Conservation (phyloP, 2,113 vertebrate genomes). For the Phylloscopus trochiloides region DNA sequence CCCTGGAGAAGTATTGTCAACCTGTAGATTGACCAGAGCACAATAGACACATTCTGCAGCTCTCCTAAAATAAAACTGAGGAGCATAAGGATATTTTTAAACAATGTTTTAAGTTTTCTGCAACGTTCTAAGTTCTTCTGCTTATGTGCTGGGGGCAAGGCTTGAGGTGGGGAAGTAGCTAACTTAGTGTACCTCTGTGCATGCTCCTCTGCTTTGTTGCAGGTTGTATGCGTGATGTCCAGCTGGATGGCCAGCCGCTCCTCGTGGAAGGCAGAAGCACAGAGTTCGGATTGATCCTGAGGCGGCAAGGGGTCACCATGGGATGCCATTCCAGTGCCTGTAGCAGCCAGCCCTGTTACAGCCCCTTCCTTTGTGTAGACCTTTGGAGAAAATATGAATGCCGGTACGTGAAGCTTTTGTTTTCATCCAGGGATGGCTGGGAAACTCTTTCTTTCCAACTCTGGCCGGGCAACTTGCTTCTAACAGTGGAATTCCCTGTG, state of each 20-base stretch:
- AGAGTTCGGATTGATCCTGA: conserved; percentile 72
- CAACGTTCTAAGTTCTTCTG: neutral
- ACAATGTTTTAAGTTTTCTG: neutral
- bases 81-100: neutral
- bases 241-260: conserved; percentile 78
- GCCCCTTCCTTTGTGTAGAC: conserved; percentile 83
- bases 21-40: neutral
- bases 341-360: conserved; percentile 77
- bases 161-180: neutral
- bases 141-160: neutral
- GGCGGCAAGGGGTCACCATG: conserved; percentile 70
- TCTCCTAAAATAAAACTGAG: neutral
- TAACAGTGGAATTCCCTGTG: neutral
- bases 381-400: conserved; percentile 91
- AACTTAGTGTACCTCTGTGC: neutral
- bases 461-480: neutral
- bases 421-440: neutral
- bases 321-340: conserved; percentile 86
- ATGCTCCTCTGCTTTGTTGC: neutral
- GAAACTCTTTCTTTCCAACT: neutral
- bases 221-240: conserved; percentile 88
- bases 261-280: conserved; percentile 79
- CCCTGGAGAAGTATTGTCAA: neutral
- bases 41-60: neutral
- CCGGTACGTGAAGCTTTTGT: conserved; percentile 69